These are phyloP conservation scores for Gnatocerus cornutus DNA, from an alignment of 2,888 invertebrate genomes.

Conservation along the genomic window DNA sequence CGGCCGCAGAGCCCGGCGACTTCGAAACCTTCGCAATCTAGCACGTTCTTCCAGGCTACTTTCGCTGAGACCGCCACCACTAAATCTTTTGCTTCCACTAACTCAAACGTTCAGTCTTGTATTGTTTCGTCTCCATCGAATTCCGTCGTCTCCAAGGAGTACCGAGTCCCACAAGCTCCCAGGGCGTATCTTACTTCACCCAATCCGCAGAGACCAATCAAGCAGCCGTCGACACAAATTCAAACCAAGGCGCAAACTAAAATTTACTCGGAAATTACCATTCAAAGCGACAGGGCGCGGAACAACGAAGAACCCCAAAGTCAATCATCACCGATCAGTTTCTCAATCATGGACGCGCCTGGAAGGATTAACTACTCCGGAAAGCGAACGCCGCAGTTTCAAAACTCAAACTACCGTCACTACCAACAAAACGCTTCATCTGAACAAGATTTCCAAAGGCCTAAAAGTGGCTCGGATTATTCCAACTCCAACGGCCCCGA, in stretches of 20 bases:
- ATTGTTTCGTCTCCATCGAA: slow-evolving; percentile 81
- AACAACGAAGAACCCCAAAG: slow-evolving; percentile 73
- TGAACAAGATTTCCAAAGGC: slow-evolving; percentile 73
- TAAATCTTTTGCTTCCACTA: slow-evolving; percentile 65
- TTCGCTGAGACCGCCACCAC: slow-evolving; percentile 69
- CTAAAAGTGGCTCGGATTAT: slow-evolving; percentile 72
- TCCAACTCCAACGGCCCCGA: slow-evolving; percentile 71
- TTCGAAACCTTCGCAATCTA: slow-evolving; percentile 53
- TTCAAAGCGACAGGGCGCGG: slow-evolving; percentile 56
- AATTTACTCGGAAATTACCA: slow-evolving; percentile 80
- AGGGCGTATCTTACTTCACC: slow-evolving; percentile 69
- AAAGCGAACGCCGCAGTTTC: slow-evolving; percentile 72
- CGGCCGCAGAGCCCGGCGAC: slow-evolving; percentile 72
- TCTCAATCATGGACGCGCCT: slow-evolving; percentile 82
- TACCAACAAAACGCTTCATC: slow-evolving; percentile 73
- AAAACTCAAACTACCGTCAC: slow-evolving; percentile 74
- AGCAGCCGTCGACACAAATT: slow-evolving; percentile 70
- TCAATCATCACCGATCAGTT: slow-evolving; percentile 84
- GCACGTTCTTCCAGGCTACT: slow-evolving; percentile 78
- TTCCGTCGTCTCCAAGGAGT: slow-evolving; percentile 75
- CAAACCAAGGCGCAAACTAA: slow-evolving; percentile 87
- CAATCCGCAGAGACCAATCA: slow-evolving; percentile 70
- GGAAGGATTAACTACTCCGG: slow-evolving; percentile 77
- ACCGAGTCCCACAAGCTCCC: slow-evolving; percentile 76
- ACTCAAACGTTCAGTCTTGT: slow-evolving; percentile 78